Conservation (phyloP, 2,888 invertebrate species). For the Eledona agricola region DNA sequence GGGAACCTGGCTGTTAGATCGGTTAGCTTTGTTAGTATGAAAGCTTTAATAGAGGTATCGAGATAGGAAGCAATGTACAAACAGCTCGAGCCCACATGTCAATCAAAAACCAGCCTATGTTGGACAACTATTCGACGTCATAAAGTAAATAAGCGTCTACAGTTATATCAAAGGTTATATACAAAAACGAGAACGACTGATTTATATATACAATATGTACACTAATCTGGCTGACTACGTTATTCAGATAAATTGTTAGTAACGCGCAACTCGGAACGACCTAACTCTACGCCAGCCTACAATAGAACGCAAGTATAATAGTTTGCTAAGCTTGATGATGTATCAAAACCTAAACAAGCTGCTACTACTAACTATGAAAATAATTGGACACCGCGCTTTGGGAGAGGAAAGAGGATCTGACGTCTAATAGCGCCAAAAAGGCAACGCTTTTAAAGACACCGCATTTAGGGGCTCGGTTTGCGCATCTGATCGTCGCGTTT, state of each 20-base stretch:
- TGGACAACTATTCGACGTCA: slow-evolving; percentile 48
- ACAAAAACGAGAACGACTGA: no score
- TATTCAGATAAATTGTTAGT: slow-evolving; percentile 26
- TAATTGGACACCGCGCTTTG: neutral
- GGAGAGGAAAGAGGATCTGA: slow-evolving; percentile 10
- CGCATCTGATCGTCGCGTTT: slow-evolving; percentile 62
- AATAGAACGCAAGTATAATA: no score
- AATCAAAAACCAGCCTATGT: slow-evolving; percentile 57
- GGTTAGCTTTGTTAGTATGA: slow-evolving; percentile 22
- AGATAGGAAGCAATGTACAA: slow-evolving; percentile 63
- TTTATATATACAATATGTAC: slow-evolving; percentile 20
- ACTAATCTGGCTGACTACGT: slow-evolving; percentile 13
- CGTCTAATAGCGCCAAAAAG: slow-evolving; percentile 47
- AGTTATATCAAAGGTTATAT: slow-evolving; percentile 9
- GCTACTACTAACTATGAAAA: no score
- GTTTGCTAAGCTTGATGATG: no score
- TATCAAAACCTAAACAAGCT: no score
- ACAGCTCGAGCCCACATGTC: slow-evolving; percentile 58
- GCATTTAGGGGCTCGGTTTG: slow-evolving; percentile 54
- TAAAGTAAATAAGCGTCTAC: slow-evolving; percentile 34
- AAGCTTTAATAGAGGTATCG: slow-evolving; percentile 44
- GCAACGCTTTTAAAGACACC: slow-evolving; percentile 57
- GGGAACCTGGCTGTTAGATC: slow-evolving; percentile 12
- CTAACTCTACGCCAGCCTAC: slow-evolving; percentile 1
- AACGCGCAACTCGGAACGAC: slow-evolving; percentile 6